These are phyloP conservation scores for Molossus alvarezi DNA, from an alignment of 2,797 vertebrate genomes.

Conservation along the genomic window DNA sequence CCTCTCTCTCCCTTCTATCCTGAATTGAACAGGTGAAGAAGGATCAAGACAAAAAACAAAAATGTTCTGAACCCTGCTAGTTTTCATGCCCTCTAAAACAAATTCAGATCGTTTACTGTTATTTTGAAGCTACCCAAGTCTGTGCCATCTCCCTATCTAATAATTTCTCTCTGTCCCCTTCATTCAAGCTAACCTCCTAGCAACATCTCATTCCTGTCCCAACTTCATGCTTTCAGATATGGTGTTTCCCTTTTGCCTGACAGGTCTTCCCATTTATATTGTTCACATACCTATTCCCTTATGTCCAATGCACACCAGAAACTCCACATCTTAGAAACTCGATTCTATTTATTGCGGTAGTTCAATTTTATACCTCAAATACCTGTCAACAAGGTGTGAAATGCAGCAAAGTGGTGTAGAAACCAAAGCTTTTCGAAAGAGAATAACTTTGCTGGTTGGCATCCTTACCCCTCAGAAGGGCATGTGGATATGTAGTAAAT, in stretches of 20 bases:
- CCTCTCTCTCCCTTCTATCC: background rate
- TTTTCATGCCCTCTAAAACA: constrained; percentile 36
- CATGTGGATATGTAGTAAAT: constrained; percentile 9
- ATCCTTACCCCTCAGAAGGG: constrained; percentile 56
- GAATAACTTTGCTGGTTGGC: constrained; percentile 31
- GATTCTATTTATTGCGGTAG: constrained; percentile 4
- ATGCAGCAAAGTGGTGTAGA: constrained; percentile 52
- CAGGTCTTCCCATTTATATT: constrained; percentile 39
- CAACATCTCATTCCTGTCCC: background rate
- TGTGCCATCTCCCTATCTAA: background rate
- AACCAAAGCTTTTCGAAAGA: constrained; percentile 70
- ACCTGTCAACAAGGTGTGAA: constrained; percentile 37
- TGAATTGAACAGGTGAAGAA: constrained; percentile 59
- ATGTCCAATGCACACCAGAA: constrained; percentile 1
- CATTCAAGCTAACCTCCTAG: constrained; percentile 13
- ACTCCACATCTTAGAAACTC: constrained; percentile 40
- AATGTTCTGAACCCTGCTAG: background rate
- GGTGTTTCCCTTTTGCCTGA: constrained; percentile 49
- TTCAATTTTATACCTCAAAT: constrained; percentile 70
- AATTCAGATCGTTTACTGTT: constrained; percentile 51
- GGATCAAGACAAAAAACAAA: background rate
- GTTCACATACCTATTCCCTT: background rate
- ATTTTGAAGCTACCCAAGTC: constrained; percentile 50
- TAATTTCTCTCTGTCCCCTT: constrained; percentile 43
- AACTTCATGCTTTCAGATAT: constrained; percentile 13